Evolutionary conservation across 2,888 invertebrate species (phyloP).

Genomic region (Salticus scenicus): DNA sequence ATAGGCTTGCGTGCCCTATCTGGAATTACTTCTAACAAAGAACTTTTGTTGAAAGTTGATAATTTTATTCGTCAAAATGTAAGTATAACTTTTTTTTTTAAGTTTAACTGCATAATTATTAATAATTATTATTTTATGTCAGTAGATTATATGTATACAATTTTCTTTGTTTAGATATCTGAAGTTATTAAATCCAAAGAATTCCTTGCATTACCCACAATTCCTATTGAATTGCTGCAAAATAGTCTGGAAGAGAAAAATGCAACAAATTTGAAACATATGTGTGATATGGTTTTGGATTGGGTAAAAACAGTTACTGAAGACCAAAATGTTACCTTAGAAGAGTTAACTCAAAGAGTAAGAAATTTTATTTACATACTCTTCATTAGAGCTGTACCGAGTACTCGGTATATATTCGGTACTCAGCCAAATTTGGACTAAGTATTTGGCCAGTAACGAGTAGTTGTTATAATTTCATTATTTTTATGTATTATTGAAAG

Average conservation of each 20-base stretch:
- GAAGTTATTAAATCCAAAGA: slow-evolving; percentile 81
- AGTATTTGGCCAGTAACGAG: too few species aligned
- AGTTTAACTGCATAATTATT: background rate
- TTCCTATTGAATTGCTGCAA: slow-evolving; percentile 85
- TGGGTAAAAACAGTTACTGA: slow-evolving; percentile 79
- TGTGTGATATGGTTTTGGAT: slow-evolving; percentile 81
- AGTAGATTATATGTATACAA: background rate
- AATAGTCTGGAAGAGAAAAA: slow-evolving; percentile 83
- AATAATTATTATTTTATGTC: too few species aligned
- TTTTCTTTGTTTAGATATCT: slow-evolving; percentile 79
- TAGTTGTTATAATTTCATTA: too few species aligned
- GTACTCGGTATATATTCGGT: too few species aligned
- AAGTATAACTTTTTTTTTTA: too few species aligned
- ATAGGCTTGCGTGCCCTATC: slow-evolving; percentile 78
- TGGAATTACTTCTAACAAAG: slow-evolving; percentile 78
- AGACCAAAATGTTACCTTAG: slow-evolving; percentile 74
- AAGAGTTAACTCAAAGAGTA: slow-evolving; percentile 80
- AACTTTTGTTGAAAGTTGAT: slow-evolving; percentile 82
- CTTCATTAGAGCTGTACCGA: too few species aligned
- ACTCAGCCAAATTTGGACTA: too few species aligned
- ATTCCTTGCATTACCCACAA: slow-evolving; percentile 81
- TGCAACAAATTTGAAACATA: slow-evolving; percentile 79
- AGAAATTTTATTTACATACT: too few species aligned
- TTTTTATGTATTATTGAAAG: too few species aligned
- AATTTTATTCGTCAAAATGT: slow-evolving; percentile 83